Conservation (phyloP, 2,888 invertebrate genomes). For the Copidosoma aretas region DNA sequence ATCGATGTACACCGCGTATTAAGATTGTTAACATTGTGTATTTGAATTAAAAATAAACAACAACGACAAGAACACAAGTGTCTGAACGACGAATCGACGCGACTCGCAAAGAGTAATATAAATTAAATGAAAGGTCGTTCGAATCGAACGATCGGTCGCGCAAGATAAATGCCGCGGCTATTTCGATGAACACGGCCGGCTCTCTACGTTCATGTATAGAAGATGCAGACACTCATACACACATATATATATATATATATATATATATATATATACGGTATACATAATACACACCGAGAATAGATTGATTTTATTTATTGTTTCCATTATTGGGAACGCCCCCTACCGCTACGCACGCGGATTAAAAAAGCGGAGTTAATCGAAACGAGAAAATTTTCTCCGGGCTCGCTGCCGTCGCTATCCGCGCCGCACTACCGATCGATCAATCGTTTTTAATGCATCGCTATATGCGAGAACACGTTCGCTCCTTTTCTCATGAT, state of each 20-base stretch:
- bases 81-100: conserved; percentile 18
- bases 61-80: not conserved
- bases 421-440: conserved; percentile 3
- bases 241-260: not conserved
- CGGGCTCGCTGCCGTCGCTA: too few species aligned
- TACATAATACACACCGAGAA: conserved; percentile 45
- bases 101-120: conserved; percentile 3
- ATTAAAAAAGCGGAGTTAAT: conserved; percentile 24
- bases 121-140: not conserved
- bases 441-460: conserved; percentile 1
- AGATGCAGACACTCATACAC: not conserved
- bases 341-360: conserved; percentile 24
- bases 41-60: conserved; percentile 15
- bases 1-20: conserved; percentile 57
- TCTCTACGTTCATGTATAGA: not conserved
- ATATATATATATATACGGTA: conserved; percentile 9
- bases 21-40: conserved; percentile 43
- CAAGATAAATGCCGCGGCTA: conserved; percentile 6
- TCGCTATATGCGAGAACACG: too few species aligned
- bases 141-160: conserved; percentile 11
- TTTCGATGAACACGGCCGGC: not conserved
- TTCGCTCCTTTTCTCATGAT: too few species aligned
- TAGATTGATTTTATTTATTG: conserved; percentile 63
- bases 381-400: conserved; percentile 20
- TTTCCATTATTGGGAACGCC: conserved; percentile 47